phyloP scores from a whole-genome alignment of 1,140 invertebrate species.

The Drosophila murphyi region DNA sequence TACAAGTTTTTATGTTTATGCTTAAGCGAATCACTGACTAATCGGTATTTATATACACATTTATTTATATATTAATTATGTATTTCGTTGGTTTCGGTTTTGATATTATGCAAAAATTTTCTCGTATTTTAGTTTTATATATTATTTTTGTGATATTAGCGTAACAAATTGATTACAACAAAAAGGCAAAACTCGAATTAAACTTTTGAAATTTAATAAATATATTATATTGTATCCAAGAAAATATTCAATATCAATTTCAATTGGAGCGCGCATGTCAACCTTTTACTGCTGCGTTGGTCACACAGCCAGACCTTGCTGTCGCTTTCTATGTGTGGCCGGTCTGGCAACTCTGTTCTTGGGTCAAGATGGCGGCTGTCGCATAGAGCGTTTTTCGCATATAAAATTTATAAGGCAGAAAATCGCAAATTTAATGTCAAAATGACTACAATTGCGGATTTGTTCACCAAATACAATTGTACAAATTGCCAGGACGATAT shows the following conservation, averaged over 20 bases:
- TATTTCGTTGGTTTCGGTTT: slow-evolving; percentile 68
- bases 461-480: slow-evolving; percentile 93
- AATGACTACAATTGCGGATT: slow-evolving; percentile 80
- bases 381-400: slow-evolving; percentile 58
- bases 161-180: slow-evolving; percentile 70
- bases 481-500: slow-evolving; percentile 97
- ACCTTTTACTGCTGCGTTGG: slow-evolving; percentile 4
- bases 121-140: slow-evolving; percentile 73
- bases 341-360: slow-evolving; percentile 31
- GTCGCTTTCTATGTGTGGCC: neutral
- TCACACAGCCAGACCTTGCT: slow-evolving; percentile 22
- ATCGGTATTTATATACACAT: slow-evolving; percentile 49
- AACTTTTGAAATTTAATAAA: slow-evolving; percentile 79
- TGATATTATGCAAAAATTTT: slow-evolving; percentile 57
- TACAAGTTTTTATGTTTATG: slow-evolving; percentile 32
- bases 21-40: slow-evolving; percentile 45
- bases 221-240: slow-evolving; percentile 59
- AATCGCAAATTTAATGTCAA: slow-evolving; percentile 32
- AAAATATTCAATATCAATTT: slow-evolving; percentile 9
- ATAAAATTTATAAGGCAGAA: slow-evolving; percentile 44
- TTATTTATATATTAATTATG: slow-evolving; percentile 42
- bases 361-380: slow-evolving; percentile 41
- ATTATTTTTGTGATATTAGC: slow-evolving; percentile 83
- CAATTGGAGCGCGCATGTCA: neutral
- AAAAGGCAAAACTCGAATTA: slow-evolving; percentile 75